Conservation (phyloP, 2,797 vertebrate species). For the Anguilla anguilla region DNA sequence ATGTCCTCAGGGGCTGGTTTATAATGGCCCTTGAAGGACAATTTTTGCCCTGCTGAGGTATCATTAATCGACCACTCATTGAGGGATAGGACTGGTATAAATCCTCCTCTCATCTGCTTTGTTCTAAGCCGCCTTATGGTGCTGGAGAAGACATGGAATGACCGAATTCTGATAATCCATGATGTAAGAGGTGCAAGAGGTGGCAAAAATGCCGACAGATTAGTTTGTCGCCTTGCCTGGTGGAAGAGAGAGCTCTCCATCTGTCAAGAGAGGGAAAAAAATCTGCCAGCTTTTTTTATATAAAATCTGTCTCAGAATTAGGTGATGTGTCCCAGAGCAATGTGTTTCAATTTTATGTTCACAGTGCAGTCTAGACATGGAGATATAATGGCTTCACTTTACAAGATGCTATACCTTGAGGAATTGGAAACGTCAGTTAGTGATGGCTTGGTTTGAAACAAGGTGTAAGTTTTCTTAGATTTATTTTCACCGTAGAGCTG, state of each 20-base stretch:
- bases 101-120: background rate
- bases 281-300: background rate
- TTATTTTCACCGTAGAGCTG: background rate
- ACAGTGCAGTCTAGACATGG: background rate
- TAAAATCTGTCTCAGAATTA: background rate
- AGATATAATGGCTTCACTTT: background rate
- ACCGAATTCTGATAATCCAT: background rate
- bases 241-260: background rate
- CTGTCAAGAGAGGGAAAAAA: background rate
- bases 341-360: background rate
- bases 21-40: background rate
- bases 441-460: constrained; percentile 11
- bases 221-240: constrained; percentile 1
- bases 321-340: background rate
- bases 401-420: background rate
- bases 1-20: background rate
- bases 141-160: background rate
- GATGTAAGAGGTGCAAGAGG: background rate
- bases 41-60: background rate
- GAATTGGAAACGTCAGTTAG: background rate
- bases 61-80: constrained; percentile 9
- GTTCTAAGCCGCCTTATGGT: background rate
- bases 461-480: background rate
- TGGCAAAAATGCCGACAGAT: background rate
- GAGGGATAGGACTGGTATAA: background rate